Evolutionary conservation across 1,140 invertebrate genomes (phyloP).

Genomic region (Rhagoletis zephyria): DNA sequence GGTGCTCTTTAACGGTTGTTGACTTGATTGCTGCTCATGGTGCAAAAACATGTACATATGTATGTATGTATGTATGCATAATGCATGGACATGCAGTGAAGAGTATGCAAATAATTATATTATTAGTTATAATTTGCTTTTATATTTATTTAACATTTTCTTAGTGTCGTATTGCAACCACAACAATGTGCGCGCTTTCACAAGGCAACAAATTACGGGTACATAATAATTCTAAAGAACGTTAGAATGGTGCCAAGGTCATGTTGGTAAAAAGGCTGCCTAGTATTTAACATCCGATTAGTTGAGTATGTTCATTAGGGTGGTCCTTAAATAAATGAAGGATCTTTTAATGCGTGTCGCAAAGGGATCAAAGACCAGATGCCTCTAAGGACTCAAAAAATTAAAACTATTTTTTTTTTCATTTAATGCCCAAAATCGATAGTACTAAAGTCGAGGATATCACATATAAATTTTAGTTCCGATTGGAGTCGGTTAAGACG

Average conservation of each 20-base stretch:
- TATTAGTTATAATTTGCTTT: background rate
- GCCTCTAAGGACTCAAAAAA: no score
- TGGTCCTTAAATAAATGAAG: no score
- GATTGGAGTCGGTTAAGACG: no score
- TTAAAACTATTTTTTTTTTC: no score
- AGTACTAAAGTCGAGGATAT: no score
- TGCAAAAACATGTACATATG: background rate
- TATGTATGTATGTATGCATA: background rate
- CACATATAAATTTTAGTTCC: no score
- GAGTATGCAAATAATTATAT: background rate
- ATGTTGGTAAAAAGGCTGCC: background rate
- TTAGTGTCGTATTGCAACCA: background rate
- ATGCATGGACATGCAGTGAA: background rate
- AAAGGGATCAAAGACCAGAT: background rate
- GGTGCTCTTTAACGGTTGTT: background rate
- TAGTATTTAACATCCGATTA: background rate
- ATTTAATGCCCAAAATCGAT: no score
- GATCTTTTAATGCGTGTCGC: background rate
- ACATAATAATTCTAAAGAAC: background rate
- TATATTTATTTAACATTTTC: background rate
- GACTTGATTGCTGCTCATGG: background rate
- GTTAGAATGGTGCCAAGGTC: slow-evolving; percentile 21
- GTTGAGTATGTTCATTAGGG: background rate
- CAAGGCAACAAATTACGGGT: background rate
- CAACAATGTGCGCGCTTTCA: background rate